Evolutionary conservation across 2,113 vertebrate genomes (phyloP), one percentile per base, ranked within the genome.

Genomic region (Climacteris rufus): DNA sequence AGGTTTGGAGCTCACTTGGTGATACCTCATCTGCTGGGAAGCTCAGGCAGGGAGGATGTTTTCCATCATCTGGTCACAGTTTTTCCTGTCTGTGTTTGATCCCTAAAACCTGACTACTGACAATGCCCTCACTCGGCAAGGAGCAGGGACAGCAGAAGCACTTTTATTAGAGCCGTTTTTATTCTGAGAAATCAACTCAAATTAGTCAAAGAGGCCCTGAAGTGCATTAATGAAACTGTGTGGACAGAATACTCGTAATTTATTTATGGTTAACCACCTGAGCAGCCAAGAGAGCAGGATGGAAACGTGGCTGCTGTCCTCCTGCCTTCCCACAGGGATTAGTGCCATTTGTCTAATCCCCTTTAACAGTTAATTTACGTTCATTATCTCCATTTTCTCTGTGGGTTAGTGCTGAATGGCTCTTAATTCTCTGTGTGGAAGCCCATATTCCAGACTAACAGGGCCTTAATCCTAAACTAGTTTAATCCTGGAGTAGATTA

Each of bases 301-400:
- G 0, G 3, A 70, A 44, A 47, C 8, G 14, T 71, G 61, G 27
- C 35, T 56, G 40, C 35, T 75, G 68, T 56, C 65, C 22, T 70
- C 31, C 84, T 84, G 60, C 50, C 77, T 94, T 87, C 94, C 82
- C 94, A 77, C 70, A 84, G 82, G 53, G 66, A 91, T 79, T 91
- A 69, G 57, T 68, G 75, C 65, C 40, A n/a, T 90, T 85, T 49
- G 68, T 81, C 56, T 88, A 61, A 94, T 68, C 70, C 63, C 44
- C 49, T 37, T 78, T 56, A 85, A 85, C 49, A 57, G 65, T 76
- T 91, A 84, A 93, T 90, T 95, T 91, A 40, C 72, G 33, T 85
- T 79, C 37, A 76, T 90, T 85, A 60, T 54, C 65, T 96, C 60
- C 7, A 17, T 94, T 94, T 94, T 85, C 66, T 44, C 57, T 18